These are phyloP conservation scores for Nyctibius grandis DNA, from an alignment of 2,797 vertebrate genomes.

Conservation along the genomic window DNA sequence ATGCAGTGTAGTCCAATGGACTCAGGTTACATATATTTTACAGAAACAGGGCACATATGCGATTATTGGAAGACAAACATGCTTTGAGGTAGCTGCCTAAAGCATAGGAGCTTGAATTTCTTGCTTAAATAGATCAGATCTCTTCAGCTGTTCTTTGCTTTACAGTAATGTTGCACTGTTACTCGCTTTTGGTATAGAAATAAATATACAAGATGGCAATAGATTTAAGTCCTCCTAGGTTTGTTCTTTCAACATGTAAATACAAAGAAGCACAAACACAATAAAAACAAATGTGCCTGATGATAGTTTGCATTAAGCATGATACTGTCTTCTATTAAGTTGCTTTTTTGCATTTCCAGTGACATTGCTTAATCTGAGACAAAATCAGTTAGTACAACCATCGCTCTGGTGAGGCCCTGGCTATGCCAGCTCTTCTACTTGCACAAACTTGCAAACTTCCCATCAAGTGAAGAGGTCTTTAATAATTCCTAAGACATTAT, in stretches of 20 bases:
- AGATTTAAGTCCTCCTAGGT: neutral
- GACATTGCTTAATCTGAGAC: neutral
- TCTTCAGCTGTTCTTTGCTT: neutral
- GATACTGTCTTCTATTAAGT: neutral
- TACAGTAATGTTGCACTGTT: neutral
- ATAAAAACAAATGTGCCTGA: neutral
- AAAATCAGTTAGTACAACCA: neutral
- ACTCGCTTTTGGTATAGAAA: neutral
- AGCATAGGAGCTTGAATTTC: neutral
- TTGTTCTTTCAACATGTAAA: neutral
- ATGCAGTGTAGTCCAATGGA: fast-evolving
- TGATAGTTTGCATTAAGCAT: neutral
- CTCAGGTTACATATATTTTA: neutral
- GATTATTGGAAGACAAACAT: neutral
- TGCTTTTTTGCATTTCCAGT: neutral
- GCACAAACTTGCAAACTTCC: neutral
- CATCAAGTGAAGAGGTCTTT: neutral
- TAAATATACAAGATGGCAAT: neutral
- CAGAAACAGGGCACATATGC: neutral
- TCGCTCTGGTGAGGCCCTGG: neutral
- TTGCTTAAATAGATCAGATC: neutral
- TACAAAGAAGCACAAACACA: neutral
- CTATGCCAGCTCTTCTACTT: neutral
- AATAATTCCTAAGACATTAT: neutral
- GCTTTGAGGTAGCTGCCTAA: neutral